Base-by-base conservation (phyloP, 2,888 invertebrate species). In the Trachelus stipa region DNA sequence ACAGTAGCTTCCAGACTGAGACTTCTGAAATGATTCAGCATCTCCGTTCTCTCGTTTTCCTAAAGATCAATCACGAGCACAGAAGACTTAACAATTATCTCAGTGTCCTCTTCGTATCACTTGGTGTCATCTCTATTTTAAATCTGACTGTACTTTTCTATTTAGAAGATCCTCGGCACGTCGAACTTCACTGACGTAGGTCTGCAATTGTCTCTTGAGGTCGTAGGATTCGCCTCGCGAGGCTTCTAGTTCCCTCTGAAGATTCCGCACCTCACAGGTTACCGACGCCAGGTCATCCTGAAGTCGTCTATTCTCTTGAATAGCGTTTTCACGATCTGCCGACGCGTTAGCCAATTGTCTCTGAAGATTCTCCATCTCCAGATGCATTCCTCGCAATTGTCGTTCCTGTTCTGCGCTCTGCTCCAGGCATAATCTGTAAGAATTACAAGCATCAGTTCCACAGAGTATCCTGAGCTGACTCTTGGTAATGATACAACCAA, bases 161-260 rank as follows among this genome's bases (percentile, higher is more conserved):
- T 95, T 93, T 40, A 97, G 92, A 79, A 96, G 91, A 86, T 97
- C 96, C 90, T 97, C 96, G 80, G 95, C 95, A 85, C 96, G 93
- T 87, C 96, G 95, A 30, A 97, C 95, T 92, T 97, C 96, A 85
- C 94, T 94, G 9, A 97, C 96, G 92, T 97, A 97, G 86, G 96
- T 95, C 87, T 96, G 96, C 80, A 97, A 91, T 88, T 97, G 96
- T 81, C 94, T 93, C 88, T 95, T 96, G 81, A 97, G 92, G 84
- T 95, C 94, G 78, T 95, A 95, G 34, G 96, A 95, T 92, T 97
- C 96, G 87, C 94, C 93, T 83, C 94, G 94, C 31, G 95, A 94
- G 78, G 94, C 93, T 76, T 95, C 95, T 84, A 96, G 92, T 89
- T 96, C 95, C 83, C 93, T 94, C 83, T 94, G 94, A 30, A 94